A percentile compares a stretch with the other conserved stretches of the same genome.
These are phyloP conservation scores for Danaus melanippus DNA, from an alignment of 1,140 invertebrate genomes.

Conservation along the genomic window DNA sequence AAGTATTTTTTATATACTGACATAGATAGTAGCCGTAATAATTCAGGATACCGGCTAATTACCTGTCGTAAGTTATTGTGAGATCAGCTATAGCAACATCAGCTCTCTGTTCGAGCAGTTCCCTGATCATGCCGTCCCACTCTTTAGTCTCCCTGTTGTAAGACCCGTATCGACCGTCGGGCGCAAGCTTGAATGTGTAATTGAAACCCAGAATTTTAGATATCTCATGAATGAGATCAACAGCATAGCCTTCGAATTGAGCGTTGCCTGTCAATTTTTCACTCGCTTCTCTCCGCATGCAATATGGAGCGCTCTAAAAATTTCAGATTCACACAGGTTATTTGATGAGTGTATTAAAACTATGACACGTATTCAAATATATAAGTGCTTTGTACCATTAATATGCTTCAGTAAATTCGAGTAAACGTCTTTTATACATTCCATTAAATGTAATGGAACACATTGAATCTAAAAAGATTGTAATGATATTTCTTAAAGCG, in stretches of 20 bases:
- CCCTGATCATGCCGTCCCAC: constrained; percentile 97
- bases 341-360: too few relatives aligned
- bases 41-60: constrained; percentile 9
- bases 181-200: constrained; percentile 87
- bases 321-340: too few relatives aligned
- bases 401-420: too few relatives aligned
- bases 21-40: too few relatives aligned
- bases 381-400: too few relatives aligned
- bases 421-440: too few relatives aligned
- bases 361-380: too few relatives aligned
- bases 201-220: constrained; percentile 92
- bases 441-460: too few relatives aligned
- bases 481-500: too few relatives aligned
- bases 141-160: constrained; percentile 83
- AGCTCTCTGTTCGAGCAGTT: constrained; percentile 90
- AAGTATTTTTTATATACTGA: too few relatives aligned
- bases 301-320: constrained; percentile 89
- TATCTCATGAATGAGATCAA: constrained; percentile 91
- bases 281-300: constrained; percentile 89
- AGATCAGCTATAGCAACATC: constrained; percentile 94
- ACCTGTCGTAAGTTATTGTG: constrained; percentile 91
- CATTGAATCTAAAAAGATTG: too few relatives aligned
- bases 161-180: constrained; percentile 87
- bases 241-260: constrained; percentile 90
- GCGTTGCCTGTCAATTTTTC: constrained; percentile 86